phyloP scores from a whole-genome alignment of 2,797 vertebrate genomes.

The Mormyrops boulengeri region DNA sequence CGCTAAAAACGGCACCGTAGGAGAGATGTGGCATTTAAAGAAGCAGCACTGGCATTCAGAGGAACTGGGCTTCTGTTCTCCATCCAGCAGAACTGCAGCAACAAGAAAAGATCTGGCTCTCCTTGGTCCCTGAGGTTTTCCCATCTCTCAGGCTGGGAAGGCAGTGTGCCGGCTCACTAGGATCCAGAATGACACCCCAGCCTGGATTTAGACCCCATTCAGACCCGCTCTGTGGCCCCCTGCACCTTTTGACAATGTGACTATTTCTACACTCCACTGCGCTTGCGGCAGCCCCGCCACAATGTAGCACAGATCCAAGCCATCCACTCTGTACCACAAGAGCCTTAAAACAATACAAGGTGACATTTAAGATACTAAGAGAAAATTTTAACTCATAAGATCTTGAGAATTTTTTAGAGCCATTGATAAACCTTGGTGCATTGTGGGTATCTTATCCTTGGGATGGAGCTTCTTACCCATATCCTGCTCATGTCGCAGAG shows the following conservation, averaged over 20 bases:
- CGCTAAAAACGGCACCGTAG: neutral
- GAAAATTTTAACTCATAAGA: neutral
- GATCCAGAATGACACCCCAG: neutral
- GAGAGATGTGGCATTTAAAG: neutral
- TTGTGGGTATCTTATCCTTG: neutral
- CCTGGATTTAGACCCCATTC: neutral
- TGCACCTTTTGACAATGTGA: neutral
- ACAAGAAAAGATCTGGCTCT: neutral
- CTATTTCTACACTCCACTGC: neutral
- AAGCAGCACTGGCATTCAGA: neutral
- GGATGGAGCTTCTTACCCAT: slow-evolving; percentile 76
- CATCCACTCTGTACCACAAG: neutral
- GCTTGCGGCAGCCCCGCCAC: neutral
- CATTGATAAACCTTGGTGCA: neutral
- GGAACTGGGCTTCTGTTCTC: neutral
- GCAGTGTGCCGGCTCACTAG: neutral
- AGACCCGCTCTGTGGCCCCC: neutral
- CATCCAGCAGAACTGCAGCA: neutral
- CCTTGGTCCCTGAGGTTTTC: neutral
- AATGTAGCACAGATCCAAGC: neutral
- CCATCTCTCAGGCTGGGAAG: neutral
- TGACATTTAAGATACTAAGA: neutral
- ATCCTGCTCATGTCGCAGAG: slow-evolving; percentile 96
- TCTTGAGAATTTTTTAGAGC: neutral
- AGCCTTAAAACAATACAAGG: neutral